Evolutionary conservation across 1,140 invertebrate species (phyloP).

Genomic region (Trichoplusia ni): DNA sequence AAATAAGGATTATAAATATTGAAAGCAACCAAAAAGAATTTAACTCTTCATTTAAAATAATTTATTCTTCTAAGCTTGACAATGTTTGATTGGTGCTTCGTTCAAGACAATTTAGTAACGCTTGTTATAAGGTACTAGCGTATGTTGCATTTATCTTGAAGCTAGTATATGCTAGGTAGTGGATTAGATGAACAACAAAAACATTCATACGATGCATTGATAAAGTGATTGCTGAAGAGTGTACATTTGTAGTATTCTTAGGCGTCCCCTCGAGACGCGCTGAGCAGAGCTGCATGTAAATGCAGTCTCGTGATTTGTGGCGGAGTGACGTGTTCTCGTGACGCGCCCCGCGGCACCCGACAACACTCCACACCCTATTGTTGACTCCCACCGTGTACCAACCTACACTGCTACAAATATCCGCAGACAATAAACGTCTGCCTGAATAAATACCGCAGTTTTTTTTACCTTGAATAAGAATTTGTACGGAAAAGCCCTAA

Average conservation of each 20-base stretch:
- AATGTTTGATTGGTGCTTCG: too few relatives aligned
- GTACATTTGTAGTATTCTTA: constrained; percentile 38
- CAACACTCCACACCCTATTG: constrained; percentile 43
- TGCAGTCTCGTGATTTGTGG: constrained; percentile 53
- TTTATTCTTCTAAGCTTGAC: too few relatives aligned
- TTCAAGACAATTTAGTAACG: too few relatives aligned
- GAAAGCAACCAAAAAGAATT: too few relatives aligned
- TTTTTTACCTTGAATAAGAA: constrained; percentile 1
- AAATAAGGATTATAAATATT: too few relatives aligned
- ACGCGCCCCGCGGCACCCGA: constrained; percentile 42
- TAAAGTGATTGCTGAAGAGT: constrained; percentile 31
- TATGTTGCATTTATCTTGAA: too few relatives aligned
- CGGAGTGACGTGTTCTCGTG: constrained; percentile 55
- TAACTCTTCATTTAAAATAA: too few relatives aligned
- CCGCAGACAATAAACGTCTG: constrained; percentile 18
- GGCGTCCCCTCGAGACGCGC: constrained; percentile 41
- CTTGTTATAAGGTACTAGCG: too few relatives aligned
- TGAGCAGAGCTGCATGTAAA: constrained; percentile 26
- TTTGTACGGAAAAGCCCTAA: neutral
- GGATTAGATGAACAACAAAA: too few relatives aligned
- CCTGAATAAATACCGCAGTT: neutral
- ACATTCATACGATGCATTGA: neutral
- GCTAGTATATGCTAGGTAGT: too few relatives aligned
- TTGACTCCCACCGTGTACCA: constrained; percentile 35
- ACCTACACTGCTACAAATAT: constrained; percentile 21